Conservation (phyloP, 2,888 invertebrate genomes). For the Leptinotarsa haldemani region DNA sequence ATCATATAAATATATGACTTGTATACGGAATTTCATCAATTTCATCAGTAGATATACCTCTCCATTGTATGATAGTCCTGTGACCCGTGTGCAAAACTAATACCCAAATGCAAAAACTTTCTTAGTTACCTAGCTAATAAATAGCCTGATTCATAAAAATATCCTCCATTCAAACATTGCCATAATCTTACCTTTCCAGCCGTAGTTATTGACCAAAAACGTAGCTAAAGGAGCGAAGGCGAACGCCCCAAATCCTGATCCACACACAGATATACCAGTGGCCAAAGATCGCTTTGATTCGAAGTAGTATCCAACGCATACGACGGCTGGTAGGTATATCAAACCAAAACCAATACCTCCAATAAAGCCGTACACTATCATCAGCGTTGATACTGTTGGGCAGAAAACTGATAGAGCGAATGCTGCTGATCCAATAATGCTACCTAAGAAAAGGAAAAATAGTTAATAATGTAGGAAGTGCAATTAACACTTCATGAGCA, state of each 20-base stretch:
- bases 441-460: conserved; percentile 54
- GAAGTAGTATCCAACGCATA: conserved; percentile 97
- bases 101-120: too few species aligned
- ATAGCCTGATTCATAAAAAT: too few species aligned
- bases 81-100: too few species aligned
- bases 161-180: too few species aligned
- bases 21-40: too few species aligned
- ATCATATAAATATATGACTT: too few species aligned
- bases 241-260: conserved; percentile 95
- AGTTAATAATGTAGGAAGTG: too few species aligned
- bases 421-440: conserved; percentile 84
- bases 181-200: conserved; percentile 76
- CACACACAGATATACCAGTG: conserved; percentile 95
- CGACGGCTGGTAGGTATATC: conserved; percentile 87
- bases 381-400: conserved; percentile 86
- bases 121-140: too few species aligned
- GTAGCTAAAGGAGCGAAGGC: conserved; percentile 92
- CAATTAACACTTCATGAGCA: too few species aligned
- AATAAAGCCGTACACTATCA: conserved; percentile 81
- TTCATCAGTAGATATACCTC: too few species aligned
- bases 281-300: conserved; percentile 94
- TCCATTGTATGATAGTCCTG: too few species aligned
- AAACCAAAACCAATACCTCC: conserved; percentile 71
- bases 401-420: conserved; percentile 90
- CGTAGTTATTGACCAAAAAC: conserved; percentile 79